Percentiles rank a stretch among this genome's conserved stretches.
These are phyloP conservation scores for Microctonus hyperodae DNA, from an alignment of 2,888 invertebrate genomes.

Conservation along the genomic window DNA sequence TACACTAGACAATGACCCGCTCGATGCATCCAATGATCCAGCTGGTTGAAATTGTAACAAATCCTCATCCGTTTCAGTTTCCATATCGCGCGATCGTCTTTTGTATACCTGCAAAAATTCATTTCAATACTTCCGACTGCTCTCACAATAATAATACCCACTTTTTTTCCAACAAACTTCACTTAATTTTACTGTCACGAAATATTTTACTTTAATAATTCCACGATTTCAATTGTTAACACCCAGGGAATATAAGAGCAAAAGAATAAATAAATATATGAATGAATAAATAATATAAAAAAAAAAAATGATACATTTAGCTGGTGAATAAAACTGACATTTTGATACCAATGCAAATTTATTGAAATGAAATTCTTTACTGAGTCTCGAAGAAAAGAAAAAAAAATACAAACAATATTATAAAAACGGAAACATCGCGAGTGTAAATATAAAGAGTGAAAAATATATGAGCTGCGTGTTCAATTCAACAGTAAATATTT, in stretches of 20 bases:
- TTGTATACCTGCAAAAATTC: constrained; percentile 81
- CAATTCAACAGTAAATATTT: constrained; percentile 27
- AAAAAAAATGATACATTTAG: constrained; percentile 32
- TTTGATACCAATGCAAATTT: constrained; percentile 47
- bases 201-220: not conserved
- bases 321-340: constrained; percentile 43
- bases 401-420: constrained; percentile 38
- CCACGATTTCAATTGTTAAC: not conserved
- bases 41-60: constrained; percentile 65
- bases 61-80: constrained; percentile 78
- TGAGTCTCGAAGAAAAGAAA: constrained; percentile 34
- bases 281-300: constrained; percentile 26
- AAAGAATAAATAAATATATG: constrained; percentile 21
- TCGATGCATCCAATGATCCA: constrained; percentile 67
- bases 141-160: not conserved
- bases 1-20: constrained; percentile 78
- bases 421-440: constrained; percentile 40
- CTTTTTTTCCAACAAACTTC: not conserved
- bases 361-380: constrained; percentile 45
- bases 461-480: constrained; percentile 25
- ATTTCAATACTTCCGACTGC: too few relatives aligned
- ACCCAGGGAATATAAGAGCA: not conserved
- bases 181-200: not conserved
- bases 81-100: constrained; percentile 83
- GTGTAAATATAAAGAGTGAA: constrained; percentile 34